A percentile compares a stretch with the other conserved stretches of the same genome.
Conservation (phyloP, 2,888 invertebrate genomes). For the Tromatobia lineatoria region DNA sequence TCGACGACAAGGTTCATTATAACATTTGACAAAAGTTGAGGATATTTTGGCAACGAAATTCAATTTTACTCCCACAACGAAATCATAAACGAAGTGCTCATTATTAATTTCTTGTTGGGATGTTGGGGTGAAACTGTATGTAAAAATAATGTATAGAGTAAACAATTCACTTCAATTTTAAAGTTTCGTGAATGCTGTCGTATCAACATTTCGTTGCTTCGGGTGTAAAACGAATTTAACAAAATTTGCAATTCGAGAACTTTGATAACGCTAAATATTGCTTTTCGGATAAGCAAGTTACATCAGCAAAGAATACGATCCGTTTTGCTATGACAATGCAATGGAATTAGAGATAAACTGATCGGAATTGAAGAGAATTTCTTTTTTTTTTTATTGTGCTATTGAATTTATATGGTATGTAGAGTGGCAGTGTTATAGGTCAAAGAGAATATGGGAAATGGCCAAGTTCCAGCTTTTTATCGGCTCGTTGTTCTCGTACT, state of each 20-base stretch:
- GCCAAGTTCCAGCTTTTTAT: conserved; percentile 66
- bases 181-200: not conserved
- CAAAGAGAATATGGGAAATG: conserved; percentile 51
- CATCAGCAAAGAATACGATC: not conserved
- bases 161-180: not conserved
- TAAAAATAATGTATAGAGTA: not conserved
- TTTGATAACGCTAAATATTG: not conserved
- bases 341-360: conserved; percentile 49
- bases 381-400: not conserved
- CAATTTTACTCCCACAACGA: not conserved
- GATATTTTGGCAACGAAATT: not conserved
- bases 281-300: not conserved
- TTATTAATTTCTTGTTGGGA: not conserved
- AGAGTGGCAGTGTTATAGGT: conserved; percentile 31
- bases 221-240: not conserved
- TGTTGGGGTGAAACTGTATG: not conserved
- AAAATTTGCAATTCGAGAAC: not conserved
- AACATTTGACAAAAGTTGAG: not conserved
- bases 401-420: conserved; percentile 8
- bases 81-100: not conserved
- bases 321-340: conserved; percentile 46
- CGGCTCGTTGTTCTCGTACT: conserved; percentile 32
- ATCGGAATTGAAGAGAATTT: conserved; percentile 30
- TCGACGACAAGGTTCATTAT: not conserved
- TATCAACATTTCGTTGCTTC: not conserved